These are phyloP conservation scores for Hirtodrosophila confusa DNA, from an alignment of 2,888 invertebrate species.

Conservation along the genomic window DNA sequence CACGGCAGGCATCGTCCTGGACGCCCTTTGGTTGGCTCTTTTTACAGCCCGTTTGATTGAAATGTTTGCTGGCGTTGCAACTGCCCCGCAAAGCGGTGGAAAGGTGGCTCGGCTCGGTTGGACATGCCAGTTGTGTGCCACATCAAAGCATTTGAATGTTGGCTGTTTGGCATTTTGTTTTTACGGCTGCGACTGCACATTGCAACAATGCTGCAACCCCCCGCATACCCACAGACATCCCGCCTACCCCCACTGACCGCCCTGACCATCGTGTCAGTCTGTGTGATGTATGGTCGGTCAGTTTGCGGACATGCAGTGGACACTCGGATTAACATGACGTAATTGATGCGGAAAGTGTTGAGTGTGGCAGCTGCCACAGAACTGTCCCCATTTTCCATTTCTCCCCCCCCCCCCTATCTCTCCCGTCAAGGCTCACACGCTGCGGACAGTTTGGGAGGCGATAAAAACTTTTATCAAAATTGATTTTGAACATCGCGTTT, in stretches of 20 bases:
- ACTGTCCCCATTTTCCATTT: background rate
- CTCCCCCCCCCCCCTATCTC: too few relatives aligned
- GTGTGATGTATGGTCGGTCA: slow-evolving; percentile 83
- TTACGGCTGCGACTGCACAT: slow-evolving; percentile 59
- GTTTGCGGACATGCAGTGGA: slow-evolving; percentile 83
- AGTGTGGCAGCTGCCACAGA: slow-evolving; percentile 73
- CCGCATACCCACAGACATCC: background rate
- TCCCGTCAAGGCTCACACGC: slow-evolving; percentile 2
- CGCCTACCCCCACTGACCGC: background rate
- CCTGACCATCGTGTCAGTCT: slow-evolving; percentile 31
- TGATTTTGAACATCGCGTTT: slow-evolving; percentile 43
- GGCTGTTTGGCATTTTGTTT: slow-evolving; percentile 59
- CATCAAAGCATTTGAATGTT: slow-evolving; percentile 76
- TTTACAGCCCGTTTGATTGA: slow-evolving; percentile 68
- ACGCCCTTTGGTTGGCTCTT: slow-evolving; percentile 46
- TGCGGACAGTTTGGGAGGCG: background rate
- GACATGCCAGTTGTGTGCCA: slow-evolving; percentile 36
- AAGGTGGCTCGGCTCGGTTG: background rate
- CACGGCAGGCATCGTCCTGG: slow-evolving; percentile 26
- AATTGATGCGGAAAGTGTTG: slow-evolving; percentile 81
- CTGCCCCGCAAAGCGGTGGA: slow-evolving; percentile 13
- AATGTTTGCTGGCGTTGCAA: slow-evolving; percentile 73
- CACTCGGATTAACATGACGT: slow-evolving; percentile 81
- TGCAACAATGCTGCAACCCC: slow-evolving; percentile 65
- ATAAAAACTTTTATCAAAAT: slow-evolving; percentile 51